phyloP scores from a whole-genome alignment of 1,140 invertebrate species.

The Drosophila sechellia region DNA sequence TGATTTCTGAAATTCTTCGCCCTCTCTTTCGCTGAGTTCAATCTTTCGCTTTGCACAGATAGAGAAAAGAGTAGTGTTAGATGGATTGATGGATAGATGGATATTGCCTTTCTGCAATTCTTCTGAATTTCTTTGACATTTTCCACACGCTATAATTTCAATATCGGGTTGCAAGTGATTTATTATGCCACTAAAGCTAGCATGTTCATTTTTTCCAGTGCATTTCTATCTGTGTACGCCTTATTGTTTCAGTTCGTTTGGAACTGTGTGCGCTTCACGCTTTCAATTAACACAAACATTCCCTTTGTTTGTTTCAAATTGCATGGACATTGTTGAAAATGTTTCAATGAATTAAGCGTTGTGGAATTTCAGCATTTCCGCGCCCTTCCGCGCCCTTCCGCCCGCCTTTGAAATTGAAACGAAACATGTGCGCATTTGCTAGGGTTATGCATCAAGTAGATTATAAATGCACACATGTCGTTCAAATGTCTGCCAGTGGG shows the following conservation, averaged over 20 bases:
- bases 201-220: neutral
- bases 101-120: neutral
- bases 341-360: constrained; percentile 76
- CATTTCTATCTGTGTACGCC: constrained; percentile 12
- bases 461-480: constrained; percentile 42
- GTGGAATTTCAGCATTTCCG: constrained; percentile 62
- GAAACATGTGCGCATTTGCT: constrained; percentile 78
- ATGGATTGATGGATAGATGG: neutral
- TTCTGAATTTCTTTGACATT: too few species aligned
- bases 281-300: constrained; percentile 83
- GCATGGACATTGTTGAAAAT: constrained; percentile 80
- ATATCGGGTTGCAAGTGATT: too few species aligned
- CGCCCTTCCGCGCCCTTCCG: neutral
- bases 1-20: constrained; percentile 79
- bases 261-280: constrained; percentile 67
- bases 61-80: neutral
- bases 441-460: constrained; percentile 72
- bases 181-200: neutral
- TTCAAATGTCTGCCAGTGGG: constrained; percentile 28
- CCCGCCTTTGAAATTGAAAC: constrained; percentile 57
- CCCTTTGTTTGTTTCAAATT: constrained; percentile 81
- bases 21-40: constrained; percentile 8
- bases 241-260: constrained; percentile 29
- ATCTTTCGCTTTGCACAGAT: constrained; percentile 16
- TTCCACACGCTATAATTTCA: too few species aligned